These are phyloP conservation scores for Anolis apletophallus DNA, from an alignment of 2,797 vertebrate genomes.

Conservation along the genomic window DNA sequence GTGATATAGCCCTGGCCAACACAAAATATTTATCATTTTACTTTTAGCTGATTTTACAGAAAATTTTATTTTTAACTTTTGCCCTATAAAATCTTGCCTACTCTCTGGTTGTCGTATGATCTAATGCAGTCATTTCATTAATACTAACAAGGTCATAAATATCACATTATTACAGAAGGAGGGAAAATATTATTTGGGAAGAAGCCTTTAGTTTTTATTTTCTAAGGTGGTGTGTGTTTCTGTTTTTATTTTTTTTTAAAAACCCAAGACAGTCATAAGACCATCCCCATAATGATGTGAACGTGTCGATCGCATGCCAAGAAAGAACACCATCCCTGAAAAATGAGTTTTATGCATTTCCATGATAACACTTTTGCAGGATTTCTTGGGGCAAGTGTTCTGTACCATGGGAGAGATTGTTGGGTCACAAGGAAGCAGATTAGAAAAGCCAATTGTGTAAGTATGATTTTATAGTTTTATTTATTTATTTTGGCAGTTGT, in stretches of 20 bases:
- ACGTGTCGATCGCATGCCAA: neutral
- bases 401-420: slow-evolving; percentile 96
- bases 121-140: neutral
- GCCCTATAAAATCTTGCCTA: neutral
- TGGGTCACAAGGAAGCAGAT: slow-evolving; percentile 91
- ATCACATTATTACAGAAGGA: neutral
- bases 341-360: slow-evolving; percentile 18
- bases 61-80: neutral
- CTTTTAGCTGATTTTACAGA: neutral
- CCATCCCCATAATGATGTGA: neutral
- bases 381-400: slow-evolving; percentile 97
- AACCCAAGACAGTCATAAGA: neutral
- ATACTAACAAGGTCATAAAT: neutral
- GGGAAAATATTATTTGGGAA: neutral
- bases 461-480: slow-evolving; percentile 68
- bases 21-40: neutral
- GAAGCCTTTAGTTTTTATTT: neutral
- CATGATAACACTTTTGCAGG: slow-evolving; percentile 79
- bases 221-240: too few species aligned
- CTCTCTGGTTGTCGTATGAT: neutral
- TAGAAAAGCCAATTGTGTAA: slow-evolving; percentile 94
- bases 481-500: neutral
- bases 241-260: too few species aligned
- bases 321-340: neutral
- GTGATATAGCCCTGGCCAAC: neutral